Evolutionary conservation across 2,888 invertebrate genomes (phyloP).

Genomic region (Pilophorus perplexus): DNA sequence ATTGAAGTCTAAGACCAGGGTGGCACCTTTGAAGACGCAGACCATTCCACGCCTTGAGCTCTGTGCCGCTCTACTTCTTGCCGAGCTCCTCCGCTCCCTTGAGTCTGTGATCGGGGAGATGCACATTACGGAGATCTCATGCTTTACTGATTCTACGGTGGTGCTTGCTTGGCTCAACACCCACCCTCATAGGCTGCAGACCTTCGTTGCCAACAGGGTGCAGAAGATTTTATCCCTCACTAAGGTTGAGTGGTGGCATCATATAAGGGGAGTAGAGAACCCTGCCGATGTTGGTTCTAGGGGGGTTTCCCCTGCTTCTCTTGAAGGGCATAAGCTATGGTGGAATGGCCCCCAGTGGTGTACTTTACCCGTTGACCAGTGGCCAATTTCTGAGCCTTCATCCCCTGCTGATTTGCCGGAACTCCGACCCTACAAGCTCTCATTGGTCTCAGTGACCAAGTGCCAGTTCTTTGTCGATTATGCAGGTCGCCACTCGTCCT

Average conservation of each 20-base stretch:
- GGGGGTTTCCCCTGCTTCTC: conserved; percentile 27
- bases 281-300: conserved; percentile 50
- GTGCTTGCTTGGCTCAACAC: too few relatives aligned
- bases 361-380: neutral
- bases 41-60: conserved; percentile 44
- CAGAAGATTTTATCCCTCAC: neutral
- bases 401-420: neutral
- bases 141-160: conserved; percentile 33
- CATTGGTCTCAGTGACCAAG: neutral
- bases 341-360: too few relatives aligned
- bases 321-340: neutral
- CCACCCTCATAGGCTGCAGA: too few relatives aligned
- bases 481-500: neutral
- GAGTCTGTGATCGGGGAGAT: neutral
- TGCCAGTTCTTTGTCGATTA: neutral
- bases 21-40: conserved; percentile 45
- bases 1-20: conserved; percentile 42
- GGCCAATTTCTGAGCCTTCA: neutral
- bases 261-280: conserved; percentile 47
- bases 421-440: neutral
- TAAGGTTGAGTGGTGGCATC: conserved; percentile 14
- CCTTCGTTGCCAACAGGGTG: conserved; percentile 31
- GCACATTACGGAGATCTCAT: neutral
- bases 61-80: conserved; percentile 31
- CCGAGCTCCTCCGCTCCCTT: conserved; percentile 14